Percentiles rank a stretch among this genome's conserved stretches.
phyloP scores from a whole-genome alignment of 2,113 vertebrate species.

The Echinops telfairi region DNA sequence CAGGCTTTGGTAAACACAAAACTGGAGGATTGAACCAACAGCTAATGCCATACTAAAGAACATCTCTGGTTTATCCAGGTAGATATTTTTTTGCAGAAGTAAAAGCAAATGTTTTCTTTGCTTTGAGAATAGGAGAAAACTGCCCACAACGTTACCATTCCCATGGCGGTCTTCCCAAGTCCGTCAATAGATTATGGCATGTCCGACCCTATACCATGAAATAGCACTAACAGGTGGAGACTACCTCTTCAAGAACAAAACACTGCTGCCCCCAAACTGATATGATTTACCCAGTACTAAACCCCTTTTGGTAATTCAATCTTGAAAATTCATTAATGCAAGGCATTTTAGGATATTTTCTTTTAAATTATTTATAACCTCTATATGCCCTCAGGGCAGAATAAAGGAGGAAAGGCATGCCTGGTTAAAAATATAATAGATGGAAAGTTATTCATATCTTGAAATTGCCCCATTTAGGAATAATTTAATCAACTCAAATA shows the following conservation, averaged over 20 bases:
- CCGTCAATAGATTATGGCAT: neutral
- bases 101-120: slow-evolving; percentile 27
- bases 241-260: slow-evolving; percentile 9
- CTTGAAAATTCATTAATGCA: slow-evolving; percentile 65
- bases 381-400: slow-evolving; percentile 54
- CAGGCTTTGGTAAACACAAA: neutral
- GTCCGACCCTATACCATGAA: neutral
- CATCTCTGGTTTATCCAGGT: slow-evolving; percentile 19
- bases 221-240: neutral
- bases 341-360: slow-evolving; percentile 60
- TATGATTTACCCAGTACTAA: slow-evolving; percentile 53
- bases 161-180: neutral
- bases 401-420: slow-evolving; percentile 36
- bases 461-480: slow-evolving; percentile 67
- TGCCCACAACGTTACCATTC: slow-evolving; percentile 11
- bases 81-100: slow-evolving; percentile 9
- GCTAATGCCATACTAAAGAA: slow-evolving; percentile 33
- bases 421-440: slow-evolving; percentile 68
- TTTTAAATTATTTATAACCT: slow-evolving; percentile 76
- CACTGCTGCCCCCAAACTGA: neutral
- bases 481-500: slow-evolving; percentile 77
- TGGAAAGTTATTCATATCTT: slow-evolving; percentile 62
- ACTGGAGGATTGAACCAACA: neutral
- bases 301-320: slow-evolving; percentile 45
- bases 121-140: neutral